These are phyloP conservation scores for Diachasma alloeum DNA, from an alignment of 1,140 invertebrate genomes.

Conservation along the genomic window DNA sequence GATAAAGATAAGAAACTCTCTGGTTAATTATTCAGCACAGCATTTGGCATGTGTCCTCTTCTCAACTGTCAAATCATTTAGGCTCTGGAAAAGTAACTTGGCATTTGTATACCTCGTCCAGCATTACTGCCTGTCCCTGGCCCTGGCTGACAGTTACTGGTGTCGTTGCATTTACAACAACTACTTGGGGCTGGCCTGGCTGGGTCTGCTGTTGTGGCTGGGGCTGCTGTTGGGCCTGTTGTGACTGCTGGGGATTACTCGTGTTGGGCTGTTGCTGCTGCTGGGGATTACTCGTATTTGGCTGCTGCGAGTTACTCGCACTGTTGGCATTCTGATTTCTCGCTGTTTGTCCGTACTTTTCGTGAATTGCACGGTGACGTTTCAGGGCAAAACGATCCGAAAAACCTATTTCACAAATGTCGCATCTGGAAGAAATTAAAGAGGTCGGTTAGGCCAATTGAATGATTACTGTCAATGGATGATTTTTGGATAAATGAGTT, in stretches of 20 bases:
- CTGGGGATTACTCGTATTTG: conserved; percentile 54
- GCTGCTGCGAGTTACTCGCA: conserved; percentile 54
- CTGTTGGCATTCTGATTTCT: conserved; percentile 59
- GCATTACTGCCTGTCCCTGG: conserved; percentile 60
- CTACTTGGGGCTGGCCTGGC: conserved; percentile 55
- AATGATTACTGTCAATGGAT: neutral
- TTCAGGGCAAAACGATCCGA: conserved; percentile 83
- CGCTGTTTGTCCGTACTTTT: conserved; percentile 74
- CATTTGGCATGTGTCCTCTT: conserved; percentile 42
- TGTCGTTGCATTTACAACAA: conserved; percentile 60
- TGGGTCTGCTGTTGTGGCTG: conserved; percentile 48
- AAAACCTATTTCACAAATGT: conserved; percentile 87
- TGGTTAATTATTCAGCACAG: conserved; percentile 34
- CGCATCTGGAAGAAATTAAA: conserved; percentile 72
- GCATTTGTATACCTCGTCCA: conserved; percentile 66
- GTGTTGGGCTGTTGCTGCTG: conserved; percentile 39
- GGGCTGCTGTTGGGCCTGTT: conserved; percentile 25
- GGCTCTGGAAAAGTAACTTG: conserved; percentile 66
- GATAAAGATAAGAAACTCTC: conserved; percentile 33
- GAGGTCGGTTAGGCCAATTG: neutral
- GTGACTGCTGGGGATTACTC: neutral
- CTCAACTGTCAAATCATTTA: conserved; percentile 61
- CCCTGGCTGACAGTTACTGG: conserved; percentile 61
- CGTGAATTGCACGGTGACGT: conserved; percentile 79
- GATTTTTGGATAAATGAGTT: too few relatives aligned